Percentiles rank a stretch among this genome's conserved stretches.
Conservation (phyloP, 2,797 vertebrate genomes). For the Oreochromis mossambicus region DNA sequence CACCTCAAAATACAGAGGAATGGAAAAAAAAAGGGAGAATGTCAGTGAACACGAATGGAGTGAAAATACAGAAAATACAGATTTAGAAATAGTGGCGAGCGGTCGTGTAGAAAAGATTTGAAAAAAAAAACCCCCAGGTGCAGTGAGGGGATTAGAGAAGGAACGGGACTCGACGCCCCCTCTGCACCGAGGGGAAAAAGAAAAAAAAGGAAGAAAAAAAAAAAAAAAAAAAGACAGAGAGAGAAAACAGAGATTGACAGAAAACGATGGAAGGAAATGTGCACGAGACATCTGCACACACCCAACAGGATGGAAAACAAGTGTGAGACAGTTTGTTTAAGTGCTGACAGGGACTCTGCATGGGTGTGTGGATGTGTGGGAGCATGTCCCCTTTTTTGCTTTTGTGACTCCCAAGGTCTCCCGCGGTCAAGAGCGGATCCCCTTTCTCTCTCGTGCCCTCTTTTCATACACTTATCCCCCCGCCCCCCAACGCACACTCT, state of each 20-base stretch:
- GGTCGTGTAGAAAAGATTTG: neutral
- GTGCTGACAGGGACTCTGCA: neutral
- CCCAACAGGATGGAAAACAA: slow-evolving; percentile 6
- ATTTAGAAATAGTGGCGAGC: slow-evolving; percentile 25
- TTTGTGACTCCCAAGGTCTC: slow-evolving; percentile 59
- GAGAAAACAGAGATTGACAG: neutral
- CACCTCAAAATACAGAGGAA: slow-evolving; percentile 39
- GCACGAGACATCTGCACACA: slow-evolving; percentile 18
- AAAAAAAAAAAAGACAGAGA: slow-evolving; percentile 16
- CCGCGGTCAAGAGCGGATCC: slow-evolving; percentile 68
- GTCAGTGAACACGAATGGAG: slow-evolving; percentile 50
- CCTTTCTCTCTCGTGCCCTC: slow-evolving; percentile 59
- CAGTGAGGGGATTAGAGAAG: slow-evolving; percentile 39
- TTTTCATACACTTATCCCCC: slow-evolving; percentile 63
- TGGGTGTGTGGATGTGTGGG: slow-evolving; percentile 37
- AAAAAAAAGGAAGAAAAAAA: too few species aligned
- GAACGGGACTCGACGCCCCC: slow-evolving; percentile 34
- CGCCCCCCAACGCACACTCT: neutral
- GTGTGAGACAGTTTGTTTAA: neutral
- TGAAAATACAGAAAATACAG: slow-evolving; percentile 19
- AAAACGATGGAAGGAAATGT: slow-evolving; percentile 19
- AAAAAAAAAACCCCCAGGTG: slow-evolving; percentile 7
- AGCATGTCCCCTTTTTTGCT: slow-evolving; percentile 29
- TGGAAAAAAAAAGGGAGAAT: slow-evolving; percentile 32
- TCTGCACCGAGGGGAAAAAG: too few species aligned